phyloP scores from a whole-genome alignment of 2,797 vertebrate species.

The Labeo calbasu region DNA sequence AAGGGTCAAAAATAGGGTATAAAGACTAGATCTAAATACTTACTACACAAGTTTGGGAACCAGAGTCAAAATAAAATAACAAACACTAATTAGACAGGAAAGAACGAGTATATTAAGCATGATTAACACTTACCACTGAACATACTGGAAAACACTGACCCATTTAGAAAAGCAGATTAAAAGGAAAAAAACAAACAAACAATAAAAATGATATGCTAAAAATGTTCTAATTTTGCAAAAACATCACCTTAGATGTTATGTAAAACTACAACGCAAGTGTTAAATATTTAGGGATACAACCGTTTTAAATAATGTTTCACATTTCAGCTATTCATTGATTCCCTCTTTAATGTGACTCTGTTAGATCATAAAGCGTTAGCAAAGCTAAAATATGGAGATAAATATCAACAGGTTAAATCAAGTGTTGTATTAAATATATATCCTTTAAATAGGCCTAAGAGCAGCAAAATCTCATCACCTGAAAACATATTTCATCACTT shows the following conservation, averaged over 20 bases:
- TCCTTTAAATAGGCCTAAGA: not conserved
- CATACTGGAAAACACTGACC: constrained; percentile 74
- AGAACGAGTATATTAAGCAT: constrained; percentile 59
- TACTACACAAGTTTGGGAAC: constrained; percentile 44
- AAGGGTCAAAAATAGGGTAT: constrained; percentile 47
- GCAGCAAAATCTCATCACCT: not conserved
- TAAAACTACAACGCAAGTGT: not conserved
- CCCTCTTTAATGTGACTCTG: not conserved
- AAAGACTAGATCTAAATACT: constrained; percentile 63
- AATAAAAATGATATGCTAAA: constrained; percentile 62
- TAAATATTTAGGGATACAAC: not conserved
- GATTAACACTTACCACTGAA: constrained; percentile 70
- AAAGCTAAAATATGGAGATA: not conserved
- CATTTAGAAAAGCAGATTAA: constrained; percentile 72
- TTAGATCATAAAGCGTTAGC: not conserved
- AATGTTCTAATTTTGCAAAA: constrained; percentile 44
- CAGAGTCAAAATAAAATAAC: constrained; percentile 61
- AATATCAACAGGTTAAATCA: not conserved
- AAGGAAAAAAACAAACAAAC: constrained; percentile 56
- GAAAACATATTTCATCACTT: not conserved
- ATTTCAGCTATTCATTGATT: not conserved
- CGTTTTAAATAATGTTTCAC: not conserved
- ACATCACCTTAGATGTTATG: constrained; percentile 16
- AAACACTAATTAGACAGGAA: constrained; percentile 68
- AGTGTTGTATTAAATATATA: not conserved